Conservation (phyloP, 1,140 invertebrate species). For the Atta colombica region DNA sequence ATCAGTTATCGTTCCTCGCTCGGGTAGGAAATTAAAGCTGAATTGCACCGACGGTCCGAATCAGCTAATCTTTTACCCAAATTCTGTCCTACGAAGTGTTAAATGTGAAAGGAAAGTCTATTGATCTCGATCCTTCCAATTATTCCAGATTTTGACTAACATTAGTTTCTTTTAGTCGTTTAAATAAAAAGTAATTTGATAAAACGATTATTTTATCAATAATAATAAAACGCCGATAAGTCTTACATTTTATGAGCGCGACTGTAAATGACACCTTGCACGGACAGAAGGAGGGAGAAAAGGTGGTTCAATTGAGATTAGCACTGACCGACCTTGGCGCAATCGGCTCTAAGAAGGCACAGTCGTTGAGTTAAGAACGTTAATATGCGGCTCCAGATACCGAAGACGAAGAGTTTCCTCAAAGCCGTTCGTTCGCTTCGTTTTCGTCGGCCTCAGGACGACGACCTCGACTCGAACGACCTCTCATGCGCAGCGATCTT, state of each 20-base stretch:
- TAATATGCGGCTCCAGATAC: slow-evolving; percentile 45
- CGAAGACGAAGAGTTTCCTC: slow-evolving; percentile 27
- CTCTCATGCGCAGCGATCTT: slow-evolving; percentile 48
- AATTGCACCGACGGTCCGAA: background rate
- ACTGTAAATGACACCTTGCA: background rate
- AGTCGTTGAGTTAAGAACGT: slow-evolving; percentile 61
- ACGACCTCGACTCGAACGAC: slow-evolving; percentile 49
- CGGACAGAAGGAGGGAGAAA: background rate
- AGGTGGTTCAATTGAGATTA: slow-evolving; percentile 10
- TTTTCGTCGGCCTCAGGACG: slow-evolving; percentile 25
- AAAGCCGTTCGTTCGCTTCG: slow-evolving; percentile 46
- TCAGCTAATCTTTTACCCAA: background rate
- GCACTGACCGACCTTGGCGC: slow-evolving; percentile 11
- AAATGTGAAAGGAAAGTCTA: background rate
- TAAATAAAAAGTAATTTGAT: background rate
- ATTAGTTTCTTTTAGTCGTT: background rate
- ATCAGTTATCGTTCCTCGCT: slow-evolving; percentile 40
- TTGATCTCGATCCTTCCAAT: background rate
- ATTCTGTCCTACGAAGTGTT: slow-evolving; percentile 6
- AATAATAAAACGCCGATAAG: background rate
- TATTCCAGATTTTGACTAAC: background rate
- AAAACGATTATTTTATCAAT: background rate
- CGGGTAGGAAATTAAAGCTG: slow-evolving; percentile 39
- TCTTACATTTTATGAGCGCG: background rate
- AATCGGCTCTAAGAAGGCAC: slow-evolving; percentile 56